Conservation (phyloP, 2,888 invertebrate genomes). For the Zaprionus bogoriensis region DNA sequence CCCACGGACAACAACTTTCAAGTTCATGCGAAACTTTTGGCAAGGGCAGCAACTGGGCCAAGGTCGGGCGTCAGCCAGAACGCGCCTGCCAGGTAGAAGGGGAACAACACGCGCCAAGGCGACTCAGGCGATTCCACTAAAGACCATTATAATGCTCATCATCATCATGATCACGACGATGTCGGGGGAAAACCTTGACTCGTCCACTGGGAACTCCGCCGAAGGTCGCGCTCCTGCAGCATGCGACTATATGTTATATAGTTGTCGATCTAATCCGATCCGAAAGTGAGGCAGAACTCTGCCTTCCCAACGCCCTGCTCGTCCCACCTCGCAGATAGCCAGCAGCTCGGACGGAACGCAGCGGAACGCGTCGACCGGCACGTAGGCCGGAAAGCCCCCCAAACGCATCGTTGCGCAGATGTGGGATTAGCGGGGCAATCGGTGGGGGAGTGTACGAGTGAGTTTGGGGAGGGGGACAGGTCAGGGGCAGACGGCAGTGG, state of each 20-base stretch:
- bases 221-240: not conserved
- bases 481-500: not conserved
- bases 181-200: conserved; percentile 21
- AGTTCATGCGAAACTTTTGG: conserved; percentile 65
- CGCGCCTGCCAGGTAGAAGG: conserved; percentile 30
- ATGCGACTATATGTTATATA: not conserved
- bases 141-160: not conserved
- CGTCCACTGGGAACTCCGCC: conserved; percentile 1
- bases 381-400: conserved; percentile 52
- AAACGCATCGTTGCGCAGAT: conserved; percentile 6
- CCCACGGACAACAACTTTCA: conserved; percentile 68
- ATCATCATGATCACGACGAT: not conserved
- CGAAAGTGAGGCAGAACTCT: not conserved
- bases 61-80: conserved; percentile 54
- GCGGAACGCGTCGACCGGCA: conserved; percentile 56
- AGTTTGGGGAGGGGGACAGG: not conserved
- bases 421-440: conserved; percentile 16
- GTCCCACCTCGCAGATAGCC: not conserved
- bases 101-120: conserved; percentile 28
- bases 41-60: conserved; percentile 68
- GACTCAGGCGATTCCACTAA: conserved; percentile 9
- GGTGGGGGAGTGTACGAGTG: not conserved
- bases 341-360: conserved; percentile 17
- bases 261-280: not conserved
- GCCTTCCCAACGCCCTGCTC: not conserved